A percentile compares a stretch with the other conserved stretches of the same genome.
phyloP scores from a whole-genome alignment of 2,888 invertebrate genomes.

The Machimus atricapillus region DNA sequence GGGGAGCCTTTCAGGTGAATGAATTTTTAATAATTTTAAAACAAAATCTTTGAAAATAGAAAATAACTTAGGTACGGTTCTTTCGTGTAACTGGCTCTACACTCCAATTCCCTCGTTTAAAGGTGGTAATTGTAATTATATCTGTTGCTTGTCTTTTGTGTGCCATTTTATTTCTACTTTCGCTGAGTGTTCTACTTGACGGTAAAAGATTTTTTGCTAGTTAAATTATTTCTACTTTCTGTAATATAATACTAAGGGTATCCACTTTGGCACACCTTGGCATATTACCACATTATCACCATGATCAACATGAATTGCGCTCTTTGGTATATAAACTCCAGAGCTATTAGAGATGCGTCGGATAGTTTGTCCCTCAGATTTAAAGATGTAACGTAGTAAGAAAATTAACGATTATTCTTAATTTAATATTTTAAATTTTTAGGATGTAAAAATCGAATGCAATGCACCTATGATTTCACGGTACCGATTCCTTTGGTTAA shows the following conservation, averaged over 20 bases:
- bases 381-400: conserved; percentile 52
- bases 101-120: conserved; percentile 68
- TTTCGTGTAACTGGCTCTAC: conserved; percentile 68
- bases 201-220: not conserved
- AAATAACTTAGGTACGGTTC: conserved; percentile 62
- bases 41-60: not conserved
- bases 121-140: conserved; percentile 68
- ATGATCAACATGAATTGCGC: conserved; percentile 76
- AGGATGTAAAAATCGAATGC: conserved; percentile 68
- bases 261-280: conserved; percentile 66
- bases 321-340: conserved; percentile 72
- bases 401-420: conserved; percentile 4
- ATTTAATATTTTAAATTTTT: conserved; percentile 43
- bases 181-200: conserved; percentile 62
- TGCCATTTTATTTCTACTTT: conserved; percentile 68
- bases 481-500: conserved; percentile 71
- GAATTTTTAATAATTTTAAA: not conserved
- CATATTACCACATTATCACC: conserved; percentile 67
- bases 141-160: conserved; percentile 69
- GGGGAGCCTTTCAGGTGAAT: conserved; percentile 71
- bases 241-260: conserved; percentile 60
- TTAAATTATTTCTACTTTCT: not conserved
- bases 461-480: conserved; percentile 67
- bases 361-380: conserved; percentile 65
- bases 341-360: conserved; percentile 69